phyloP scores from a whole-genome alignment of 2,797 vertebrate species.

The Remorina albescens region DNA sequence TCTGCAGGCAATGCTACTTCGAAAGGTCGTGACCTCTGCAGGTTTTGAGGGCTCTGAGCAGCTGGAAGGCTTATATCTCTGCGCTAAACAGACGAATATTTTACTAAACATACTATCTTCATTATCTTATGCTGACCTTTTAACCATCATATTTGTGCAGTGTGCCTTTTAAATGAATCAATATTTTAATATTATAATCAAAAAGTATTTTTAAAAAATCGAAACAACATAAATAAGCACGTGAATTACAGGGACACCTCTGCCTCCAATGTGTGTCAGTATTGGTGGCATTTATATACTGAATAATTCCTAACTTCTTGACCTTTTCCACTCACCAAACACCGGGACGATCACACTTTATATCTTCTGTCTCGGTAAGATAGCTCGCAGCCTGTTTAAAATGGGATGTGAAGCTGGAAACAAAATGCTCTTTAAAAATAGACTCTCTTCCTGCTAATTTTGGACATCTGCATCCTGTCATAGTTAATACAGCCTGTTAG shows the following conservation, averaged over 20 bases:
- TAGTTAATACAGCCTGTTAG: constrained; percentile 73
- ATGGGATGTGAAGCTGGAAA: constrained; percentile 48
- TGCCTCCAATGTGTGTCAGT: not conserved
- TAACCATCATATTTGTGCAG: constrained; percentile 2
- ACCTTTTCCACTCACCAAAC: constrained; percentile 1
- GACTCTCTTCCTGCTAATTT: constrained; percentile 72
- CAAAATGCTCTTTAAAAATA: constrained; percentile 67
- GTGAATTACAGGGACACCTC: not conserved
- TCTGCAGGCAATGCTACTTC: constrained; percentile 4
- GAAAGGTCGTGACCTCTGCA: constrained; percentile 47
- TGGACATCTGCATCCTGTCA: constrained; percentile 83
- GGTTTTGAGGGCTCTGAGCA: constrained; percentile 31
- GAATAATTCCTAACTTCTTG: constrained; percentile 11
- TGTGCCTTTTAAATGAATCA: not conserved
- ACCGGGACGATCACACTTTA: not conserved
- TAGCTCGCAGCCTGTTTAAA: constrained; percentile 5
- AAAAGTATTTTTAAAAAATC: not conserved
- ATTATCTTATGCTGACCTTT: constrained; percentile 22
- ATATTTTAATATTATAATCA: no score
- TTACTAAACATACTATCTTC: constrained; percentile 15
- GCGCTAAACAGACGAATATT: constrained; percentile 41
- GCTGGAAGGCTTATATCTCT: constrained; percentile 38
- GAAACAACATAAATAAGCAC: not conserved
- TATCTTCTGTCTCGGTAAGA: constrained; percentile 18
- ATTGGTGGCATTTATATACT: not conserved